Evolutionary conservation across 1,140 invertebrate species (phyloP), one percentile per base, ranked within the genome.

Genomic region (Diplogasteroides magnus): DNA sequence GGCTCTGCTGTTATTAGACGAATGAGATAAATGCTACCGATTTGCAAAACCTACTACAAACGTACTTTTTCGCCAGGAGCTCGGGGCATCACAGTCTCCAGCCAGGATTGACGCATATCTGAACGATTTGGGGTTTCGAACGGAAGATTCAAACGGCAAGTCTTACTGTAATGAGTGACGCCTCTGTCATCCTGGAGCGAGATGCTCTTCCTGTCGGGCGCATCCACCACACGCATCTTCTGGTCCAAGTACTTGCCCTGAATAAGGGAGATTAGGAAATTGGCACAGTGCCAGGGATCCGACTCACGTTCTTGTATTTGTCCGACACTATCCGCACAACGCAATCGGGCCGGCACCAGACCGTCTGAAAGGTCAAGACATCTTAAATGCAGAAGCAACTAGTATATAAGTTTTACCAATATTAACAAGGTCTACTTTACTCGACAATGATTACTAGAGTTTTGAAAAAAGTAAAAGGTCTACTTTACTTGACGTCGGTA

Each of bases 51-150:
- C n/a, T n/a, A n/a, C n/a, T n/a, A n/a, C n/a, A n/a, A n/a, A n/a
- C n/a, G n/a, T n/a, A 48, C 37, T 48, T 48, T 48, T 11, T 67
- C 70, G 6, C 70, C 70, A 11, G 31, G 23, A 11, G 29, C 27
- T 32, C 66, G 59, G 23, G 70, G 70, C 66, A 72, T 72, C 26
- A 72, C 70, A 0, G 70, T 72, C 59, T 72, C 70, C 31, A 72
- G 14, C 65, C 65, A 72, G 13, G 57, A 61, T 32, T 72, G 70
- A 19, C 60, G 61, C 6, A 68, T 19, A 56, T 68, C 67, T 68
- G 67, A 2, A 68, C 27, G 27, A 58, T 25, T 1, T 58, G 2
- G 26, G n/a, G 19, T 25, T 64, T 64, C 14, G 0, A 64, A 26
- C 0, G 14, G 14, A 13, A 13, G 29, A n/a, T 27, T 15, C 31